Evolutionary conservation across 1,140 invertebrate species (phyloP).

Genomic region (Lepidostoma basale): DNA sequence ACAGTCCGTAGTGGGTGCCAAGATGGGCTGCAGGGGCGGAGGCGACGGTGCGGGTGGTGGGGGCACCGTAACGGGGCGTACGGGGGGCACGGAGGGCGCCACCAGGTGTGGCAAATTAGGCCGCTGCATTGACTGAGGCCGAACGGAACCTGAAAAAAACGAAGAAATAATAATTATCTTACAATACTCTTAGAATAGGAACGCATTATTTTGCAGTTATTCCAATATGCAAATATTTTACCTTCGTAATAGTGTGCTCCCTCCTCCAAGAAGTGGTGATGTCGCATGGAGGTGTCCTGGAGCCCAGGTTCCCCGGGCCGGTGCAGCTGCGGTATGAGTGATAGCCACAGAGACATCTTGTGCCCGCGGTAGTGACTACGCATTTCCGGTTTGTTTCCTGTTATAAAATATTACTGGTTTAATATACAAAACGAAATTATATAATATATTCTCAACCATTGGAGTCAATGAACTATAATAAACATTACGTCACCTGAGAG

Average conservation of each 20-base stretch:
- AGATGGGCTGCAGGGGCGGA: slow-evolving; percentile 43
- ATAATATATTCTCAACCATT: too few relatives aligned
- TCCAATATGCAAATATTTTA: slow-evolving; percentile 46
- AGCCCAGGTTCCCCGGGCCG: slow-evolving; percentile 66
- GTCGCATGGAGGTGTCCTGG: slow-evolving; percentile 77
- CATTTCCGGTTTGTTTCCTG: slow-evolving; percentile 71
- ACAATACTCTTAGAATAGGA: slow-evolving; percentile 46
- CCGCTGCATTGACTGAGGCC: slow-evolving; percentile 70
- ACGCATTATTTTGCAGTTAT: slow-evolving; percentile 52
- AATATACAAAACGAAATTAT: too few relatives aligned
- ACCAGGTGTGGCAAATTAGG: slow-evolving; percentile 62
- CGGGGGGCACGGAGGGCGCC: slow-evolving; percentile 54
- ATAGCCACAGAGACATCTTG: slow-evolving; percentile 92
- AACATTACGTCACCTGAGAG: too few relatives aligned
- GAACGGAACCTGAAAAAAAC: slow-evolving; percentile 65
- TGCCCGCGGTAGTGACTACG: slow-evolving; percentile 86
- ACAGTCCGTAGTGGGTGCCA: slow-evolving; percentile 67
- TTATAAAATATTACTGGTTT: slow-evolving; percentile 32
- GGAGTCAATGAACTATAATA: too few relatives aligned
- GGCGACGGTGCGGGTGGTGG: slow-evolving; percentile 48
- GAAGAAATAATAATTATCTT: not conserved
- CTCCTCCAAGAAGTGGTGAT: slow-evolving; percentile 77
- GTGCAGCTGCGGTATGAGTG: slow-evolving; percentile 87
- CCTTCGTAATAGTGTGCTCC: slow-evolving; percentile 73
- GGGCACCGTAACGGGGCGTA: slow-evolving; percentile 48